Conservation (phyloP, 2,113 vertebrate species). For the Psittacus erithacus region DNA sequence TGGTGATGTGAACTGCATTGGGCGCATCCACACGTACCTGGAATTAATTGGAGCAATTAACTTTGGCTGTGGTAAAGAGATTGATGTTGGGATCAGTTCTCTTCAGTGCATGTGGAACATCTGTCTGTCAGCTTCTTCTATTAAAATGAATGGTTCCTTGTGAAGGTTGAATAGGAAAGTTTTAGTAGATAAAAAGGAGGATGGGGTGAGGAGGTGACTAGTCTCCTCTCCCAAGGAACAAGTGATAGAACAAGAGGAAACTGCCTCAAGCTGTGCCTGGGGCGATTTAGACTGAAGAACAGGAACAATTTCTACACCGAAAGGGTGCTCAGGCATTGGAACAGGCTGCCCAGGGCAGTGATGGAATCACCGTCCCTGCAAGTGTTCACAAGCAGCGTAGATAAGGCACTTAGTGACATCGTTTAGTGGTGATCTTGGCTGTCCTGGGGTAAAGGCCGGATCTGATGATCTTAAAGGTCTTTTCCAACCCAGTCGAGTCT, state of each 20-base stretch:
- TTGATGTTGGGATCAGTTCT: neutral
- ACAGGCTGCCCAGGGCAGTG: neutral
- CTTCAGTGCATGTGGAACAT: neutral
- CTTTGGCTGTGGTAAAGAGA: slow-evolving; percentile 90
- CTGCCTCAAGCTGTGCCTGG: neutral
- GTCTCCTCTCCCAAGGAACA: neutral
- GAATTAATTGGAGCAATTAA: slow-evolving; percentile 97
- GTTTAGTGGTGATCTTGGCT: neutral
- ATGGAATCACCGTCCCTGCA: neutral
- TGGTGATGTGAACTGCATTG: slow-evolving; percentile 98
- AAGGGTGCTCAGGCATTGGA: neutral
- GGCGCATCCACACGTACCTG: slow-evolving; percentile 95
- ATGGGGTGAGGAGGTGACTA: neutral
- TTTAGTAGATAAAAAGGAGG: neutral
- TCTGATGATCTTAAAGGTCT: neutral
- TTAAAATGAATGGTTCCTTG: neutral
- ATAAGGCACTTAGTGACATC: neutral
- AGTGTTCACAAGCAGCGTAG: neutral
- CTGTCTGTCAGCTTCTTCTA: neutral
- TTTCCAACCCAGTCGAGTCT: neutral
- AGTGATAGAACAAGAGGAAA: neutral
- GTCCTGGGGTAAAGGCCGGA: neutral
- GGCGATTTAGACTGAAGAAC: neutral
- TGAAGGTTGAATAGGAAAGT: neutral
- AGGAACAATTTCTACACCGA: neutral